phyloP scores from a whole-genome alignment of 1,140 invertebrate genomes.

The Harlomillsia oculata region DNA sequence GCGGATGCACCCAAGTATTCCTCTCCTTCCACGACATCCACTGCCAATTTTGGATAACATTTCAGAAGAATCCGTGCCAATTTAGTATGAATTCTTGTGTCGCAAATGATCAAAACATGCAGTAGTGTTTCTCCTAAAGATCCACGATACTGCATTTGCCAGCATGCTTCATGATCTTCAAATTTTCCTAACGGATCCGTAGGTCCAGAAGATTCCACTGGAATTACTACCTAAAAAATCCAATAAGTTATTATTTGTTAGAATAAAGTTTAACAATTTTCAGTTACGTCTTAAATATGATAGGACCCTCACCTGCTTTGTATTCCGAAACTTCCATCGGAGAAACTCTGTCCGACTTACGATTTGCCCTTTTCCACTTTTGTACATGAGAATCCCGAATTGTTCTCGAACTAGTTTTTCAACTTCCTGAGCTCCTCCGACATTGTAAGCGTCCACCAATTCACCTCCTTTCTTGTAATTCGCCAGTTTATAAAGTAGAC shows the following conservation, averaged over 20 bases:
- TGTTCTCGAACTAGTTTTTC: slow-evolving; percentile 79
- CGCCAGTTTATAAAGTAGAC: slow-evolving; percentile 71
- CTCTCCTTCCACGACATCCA: slow-evolving; percentile 93
- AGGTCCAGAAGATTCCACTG: slow-evolving; percentile 67
- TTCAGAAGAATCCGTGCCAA: slow-evolving; percentile 80
- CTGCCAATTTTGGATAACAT: slow-evolving; percentile 78
- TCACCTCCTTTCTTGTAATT: slow-evolving; percentile 72
- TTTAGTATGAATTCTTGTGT: slow-evolving; percentile 72
- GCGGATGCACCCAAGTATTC: slow-evolving; percentile 95
- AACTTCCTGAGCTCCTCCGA: slow-evolving; percentile 53
- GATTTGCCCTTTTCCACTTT: slow-evolving; percentile 70
- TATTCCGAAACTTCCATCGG: slow-evolving; percentile 83
- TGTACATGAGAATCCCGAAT: slow-evolving; percentile 80
- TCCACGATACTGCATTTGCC: slow-evolving; percentile 93
- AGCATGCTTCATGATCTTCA: slow-evolving; percentile 84
- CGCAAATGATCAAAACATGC: slow-evolving; percentile 89
- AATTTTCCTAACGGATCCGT: slow-evolving; percentile 76
- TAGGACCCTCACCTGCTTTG: slow-evolving; percentile 61
- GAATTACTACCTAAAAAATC: slow-evolving; percentile 54
- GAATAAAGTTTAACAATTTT: no score
- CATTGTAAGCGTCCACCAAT: slow-evolving; percentile 59
- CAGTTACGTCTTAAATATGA: no score
- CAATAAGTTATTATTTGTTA: no score
- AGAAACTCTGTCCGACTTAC: slow-evolving; percentile 85
- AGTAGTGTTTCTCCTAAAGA: slow-evolving; percentile 80